phyloP scores from a whole-genome alignment of 2,888 invertebrate genomes.

The Cerceris ruficornis region DNA sequence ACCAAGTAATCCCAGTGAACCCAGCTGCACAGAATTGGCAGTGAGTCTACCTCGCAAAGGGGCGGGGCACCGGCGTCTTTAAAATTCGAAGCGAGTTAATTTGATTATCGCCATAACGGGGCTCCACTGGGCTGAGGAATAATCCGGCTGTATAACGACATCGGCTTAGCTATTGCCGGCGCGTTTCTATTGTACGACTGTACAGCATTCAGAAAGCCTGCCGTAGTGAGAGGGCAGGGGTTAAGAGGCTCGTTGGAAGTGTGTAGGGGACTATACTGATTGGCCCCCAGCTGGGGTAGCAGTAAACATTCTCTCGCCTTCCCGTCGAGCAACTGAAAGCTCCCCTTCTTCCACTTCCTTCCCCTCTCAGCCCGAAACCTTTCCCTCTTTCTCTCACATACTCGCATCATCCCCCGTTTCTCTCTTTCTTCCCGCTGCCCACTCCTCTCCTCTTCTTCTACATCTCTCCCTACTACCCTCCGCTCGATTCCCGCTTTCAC shows the following conservation, averaged over 20 bases:
- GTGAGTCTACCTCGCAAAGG: slow-evolving; percentile 15
- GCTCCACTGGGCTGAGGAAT: slow-evolving; percentile 63
- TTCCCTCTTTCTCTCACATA: slow-evolving; percentile 4
- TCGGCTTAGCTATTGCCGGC: slow-evolving; percentile 72
- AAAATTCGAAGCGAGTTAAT: slow-evolving; percentile 69
- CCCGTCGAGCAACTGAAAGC: slow-evolving; percentile 41
- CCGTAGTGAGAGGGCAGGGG: slow-evolving; percentile 38
- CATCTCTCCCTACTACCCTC: slow-evolving; percentile 36
- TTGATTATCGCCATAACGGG: slow-evolving; percentile 70
- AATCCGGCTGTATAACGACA: slow-evolving; percentile 76
- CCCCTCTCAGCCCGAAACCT: not conserved
- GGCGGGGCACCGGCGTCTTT: slow-evolving; percentile 46
- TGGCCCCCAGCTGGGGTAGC: slow-evolving; percentile 79
- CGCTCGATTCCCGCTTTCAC: slow-evolving; percentile 44
- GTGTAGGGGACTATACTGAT: slow-evolving; percentile 73
- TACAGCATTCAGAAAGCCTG: slow-evolving; percentile 53
- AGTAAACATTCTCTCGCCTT: slow-evolving; percentile 79
- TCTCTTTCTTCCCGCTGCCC: slow-evolving; percentile 16
- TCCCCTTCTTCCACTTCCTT: slow-evolving; percentile 1
- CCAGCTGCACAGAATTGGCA: slow-evolving; percentile 54
- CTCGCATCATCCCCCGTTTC: slow-evolving; percentile 1
- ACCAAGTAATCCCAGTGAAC: slow-evolving; percentile 41
- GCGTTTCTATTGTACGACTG: slow-evolving; percentile 75
- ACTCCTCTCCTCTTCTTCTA: slow-evolving; percentile 19
- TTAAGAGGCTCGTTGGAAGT: slow-evolving; percentile 45